phyloP scores from a whole-genome alignment of 2,797 vertebrate species.

The Sebastolobus alascanus region DNA sequence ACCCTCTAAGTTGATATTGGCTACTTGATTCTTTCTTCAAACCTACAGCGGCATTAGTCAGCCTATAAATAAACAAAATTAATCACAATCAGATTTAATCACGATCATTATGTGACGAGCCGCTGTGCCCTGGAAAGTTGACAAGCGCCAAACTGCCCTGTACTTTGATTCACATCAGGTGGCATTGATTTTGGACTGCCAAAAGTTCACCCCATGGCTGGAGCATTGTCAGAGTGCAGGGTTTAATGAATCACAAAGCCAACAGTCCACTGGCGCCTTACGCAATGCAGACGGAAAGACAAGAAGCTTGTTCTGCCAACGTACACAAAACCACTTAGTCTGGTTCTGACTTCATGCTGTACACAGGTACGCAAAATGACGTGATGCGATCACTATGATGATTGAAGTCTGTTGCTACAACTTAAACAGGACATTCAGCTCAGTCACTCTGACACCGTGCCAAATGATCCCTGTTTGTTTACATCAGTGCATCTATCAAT shows the following conservation, averaged over 20 bases:
- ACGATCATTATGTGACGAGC: conserved; percentile 25
- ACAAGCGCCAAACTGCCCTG: conserved; percentile 45
- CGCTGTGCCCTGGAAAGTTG: conserved; percentile 32
- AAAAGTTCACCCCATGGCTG: conserved; percentile 43
- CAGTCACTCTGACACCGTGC: neutral
- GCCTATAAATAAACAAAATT: conserved; percentile 1
- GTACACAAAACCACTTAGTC: neutral
- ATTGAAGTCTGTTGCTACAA: neutral
- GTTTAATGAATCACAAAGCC: conserved; percentile 63
- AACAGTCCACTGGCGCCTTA: conserved; percentile 45
- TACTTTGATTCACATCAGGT: conserved; percentile 67
- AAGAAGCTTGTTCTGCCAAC: conserved; percentile 31
- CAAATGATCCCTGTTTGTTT: conserved; percentile 22
- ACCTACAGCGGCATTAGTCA: neutral
- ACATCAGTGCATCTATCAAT: conserved; percentile 27
- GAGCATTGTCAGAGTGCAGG: conserved; percentile 39
- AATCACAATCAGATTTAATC: conserved; percentile 22
- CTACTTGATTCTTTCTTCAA: conserved; percentile 8
- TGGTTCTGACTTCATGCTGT: neutral
- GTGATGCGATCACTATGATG: neutral
- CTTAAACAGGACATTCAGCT: neutral
- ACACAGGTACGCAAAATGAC: conserved; percentile 9
- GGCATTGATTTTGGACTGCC: conserved; percentile 52
- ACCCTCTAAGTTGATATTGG: neutral
- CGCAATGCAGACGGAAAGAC: conserved; percentile 53